These are phyloP conservation scores for Eupithecia vulgata DNA, from an alignment of 2,888 invertebrate species.

Conservation along the genomic window DNA sequence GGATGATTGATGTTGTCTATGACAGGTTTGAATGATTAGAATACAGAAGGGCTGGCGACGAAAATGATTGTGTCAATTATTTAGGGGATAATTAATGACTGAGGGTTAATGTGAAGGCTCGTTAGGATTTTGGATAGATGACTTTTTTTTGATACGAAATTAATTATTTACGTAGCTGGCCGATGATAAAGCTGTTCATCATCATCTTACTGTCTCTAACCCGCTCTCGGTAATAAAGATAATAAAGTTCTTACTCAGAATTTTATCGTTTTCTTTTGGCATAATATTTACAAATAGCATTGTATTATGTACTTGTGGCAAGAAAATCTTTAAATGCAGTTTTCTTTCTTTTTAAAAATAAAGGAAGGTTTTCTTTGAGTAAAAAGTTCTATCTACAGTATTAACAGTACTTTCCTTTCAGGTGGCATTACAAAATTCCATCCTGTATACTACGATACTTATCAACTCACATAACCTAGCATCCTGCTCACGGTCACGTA, in stretches of 20 bases:
- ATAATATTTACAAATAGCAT: too few species aligned
- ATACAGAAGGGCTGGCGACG: constrained; percentile 24
- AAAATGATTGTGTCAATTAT: constrained; percentile 32
- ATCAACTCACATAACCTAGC: background rate
- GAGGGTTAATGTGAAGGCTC: constrained; percentile 17
- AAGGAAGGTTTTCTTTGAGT: too few species aligned
- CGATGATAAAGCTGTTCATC: background rate
- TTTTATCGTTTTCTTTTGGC: background rate
- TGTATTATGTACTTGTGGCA: too few species aligned
- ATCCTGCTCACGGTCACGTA: constrained; percentile 30
- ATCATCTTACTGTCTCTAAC: background rate
- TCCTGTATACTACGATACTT: too few species aligned
- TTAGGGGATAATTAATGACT: constrained; percentile 30
- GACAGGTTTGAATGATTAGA: constrained; percentile 36
- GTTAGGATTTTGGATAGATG: constrained; percentile 17
- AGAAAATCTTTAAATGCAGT: too few species aligned
- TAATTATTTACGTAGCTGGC: background rate
- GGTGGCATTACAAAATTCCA: too few species aligned
- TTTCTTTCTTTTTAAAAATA: too few species aligned
- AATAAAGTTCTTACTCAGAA: background rate
- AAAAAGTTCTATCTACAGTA: too few species aligned
- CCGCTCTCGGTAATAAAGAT: background rate
- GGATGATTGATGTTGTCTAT: constrained; percentile 39
- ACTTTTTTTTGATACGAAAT: constrained; percentile 10
- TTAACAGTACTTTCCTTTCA: too few species aligned